Base-by-base conservation (phyloP, 2,888 invertebrate species). In the Balanococcus diminutus region DNA sequence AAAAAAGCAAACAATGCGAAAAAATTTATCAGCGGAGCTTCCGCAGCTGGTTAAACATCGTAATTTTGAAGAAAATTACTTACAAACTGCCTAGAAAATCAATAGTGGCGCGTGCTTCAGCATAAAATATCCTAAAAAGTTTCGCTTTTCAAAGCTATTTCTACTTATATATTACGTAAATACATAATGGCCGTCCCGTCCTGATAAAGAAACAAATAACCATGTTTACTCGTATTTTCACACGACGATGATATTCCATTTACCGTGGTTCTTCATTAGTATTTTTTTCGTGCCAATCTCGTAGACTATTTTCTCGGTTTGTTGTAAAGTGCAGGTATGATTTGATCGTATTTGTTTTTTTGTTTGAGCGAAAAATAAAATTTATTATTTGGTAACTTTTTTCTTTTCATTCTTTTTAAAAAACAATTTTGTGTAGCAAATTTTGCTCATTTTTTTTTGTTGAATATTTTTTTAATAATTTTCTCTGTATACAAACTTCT, bases 21-120 rank as follows among this genome's bases (percentile, higher is more conserved):
- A 72, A 72, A 31, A 31, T 72, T 72, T 72, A 72, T 72, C 72
- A 31, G 72, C 22, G 22, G 9, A 72, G 31, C 31, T 72, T 72
- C 31, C 72, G 72, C 72, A 72, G 72, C 72, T 72, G 72, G 72
- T 72, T 72, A 72, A 72, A 72, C 72, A 72, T 72, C 31, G 72
- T 72, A 72, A 72, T 72, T 72, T 72, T 6, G 22, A 72, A 31
- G 72, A 72, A 72, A 72, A 72, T 72, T 72, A 72, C 28, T 28
- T 28, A 31, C 72, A 72, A 72, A 72, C 28, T 25, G 72, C 28
- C 31, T 31, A 9, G 72, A 72, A 72, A 72, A 72, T 72, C 72
- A 16, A 72, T 72, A 31, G 31, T 31, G 28, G 31, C 72, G 72
- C 72, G 72, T 72, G 72, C 25, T 72, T 72, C 72, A 28, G 72